Base-by-base conservation (phyloP, 2,888 invertebrate genomes). In the Vesta saturnalis region DNA sequence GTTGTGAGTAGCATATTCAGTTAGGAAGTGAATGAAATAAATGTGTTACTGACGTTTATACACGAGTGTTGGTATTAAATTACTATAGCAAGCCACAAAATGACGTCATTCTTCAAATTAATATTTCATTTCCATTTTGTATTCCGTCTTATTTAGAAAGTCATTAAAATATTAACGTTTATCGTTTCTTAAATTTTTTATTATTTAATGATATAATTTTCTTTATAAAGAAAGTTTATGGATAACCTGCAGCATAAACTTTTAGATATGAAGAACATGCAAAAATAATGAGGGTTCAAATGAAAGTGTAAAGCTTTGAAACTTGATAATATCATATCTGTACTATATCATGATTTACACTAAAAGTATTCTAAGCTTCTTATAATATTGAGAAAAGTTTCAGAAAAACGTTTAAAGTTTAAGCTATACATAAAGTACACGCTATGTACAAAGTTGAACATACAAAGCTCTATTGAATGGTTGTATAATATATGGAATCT, bases 311-410 rank as follows among this genome's bases (percentile, higher is more conserved):
- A 39, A 39, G 39, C 39, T 39, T n/a, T 39, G 8, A 39, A 39
- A 39, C 39, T 39, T 39, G 8, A n/a, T 39, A 39, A 39, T 39
- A n/a, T n/a, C n/a, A n/a, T n/a, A n/a, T 8, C 39, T 39, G 12
- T 39, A 39, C 39, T n/a, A 39, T 39, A 39, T 39, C 39, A n/a
- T 39, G 39, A 39, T 39, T 39, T 39, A 39, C 39, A 39, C 39
- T 39, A 39, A 39, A 39, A 39, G 39, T 39, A 39, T n/a, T 39
- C 1, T n/a, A 39, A 39, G 39, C 39, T 39, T 39, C n/a, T 39
- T 39, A 39, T 39, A n/a, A 1, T n/a, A 39, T 39, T n/a, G 8
- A 39, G 39, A 39, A 39, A 39, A 39, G 39, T 39, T 39, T 39
- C n/a, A n/a, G 3, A n/a, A 39, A 39, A 39, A n/a, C 8, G 39